These are phyloP conservation scores for Actinostola sp. DNA, from an alignment of 92 coral and sea anemone genomes.

Conservation along the genomic window DNA sequence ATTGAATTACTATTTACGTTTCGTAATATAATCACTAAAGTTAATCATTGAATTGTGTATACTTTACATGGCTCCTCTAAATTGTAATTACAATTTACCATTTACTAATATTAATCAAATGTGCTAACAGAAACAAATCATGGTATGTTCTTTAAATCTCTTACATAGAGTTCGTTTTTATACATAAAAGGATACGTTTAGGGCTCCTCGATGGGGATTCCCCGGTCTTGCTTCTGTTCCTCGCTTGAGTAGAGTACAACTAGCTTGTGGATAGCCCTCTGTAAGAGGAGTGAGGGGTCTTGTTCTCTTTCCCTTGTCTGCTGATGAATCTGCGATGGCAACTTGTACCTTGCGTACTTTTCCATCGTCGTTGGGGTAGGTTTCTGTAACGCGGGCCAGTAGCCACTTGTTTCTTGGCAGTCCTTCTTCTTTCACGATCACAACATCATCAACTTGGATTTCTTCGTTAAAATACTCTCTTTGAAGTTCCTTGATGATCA, in stretches of 20 bases:
- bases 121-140: background rate
- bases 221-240: constrained; percentile 3
- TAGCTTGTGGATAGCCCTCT: constrained; percentile 34
- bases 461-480: constrained; percentile 11
- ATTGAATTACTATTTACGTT: too few species aligned
- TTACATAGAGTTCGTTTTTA: background rate
- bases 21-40: too few species aligned
- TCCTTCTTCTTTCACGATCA: constrained; percentile 30
- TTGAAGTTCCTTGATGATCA: too few species aligned
- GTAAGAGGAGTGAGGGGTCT: constrained; percentile 6
- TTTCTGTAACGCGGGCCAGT: constrained; percentile 37
- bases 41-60: too few species aligned
- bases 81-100: constrained; percentile 1
- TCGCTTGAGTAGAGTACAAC: constrained; percentile 14
- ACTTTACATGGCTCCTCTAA: constrained; percentile 6
- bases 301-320: constrained; percentile 25
- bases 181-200: background rate
- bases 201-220: constrained; percentile 12
- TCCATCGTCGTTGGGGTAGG: constrained; percentile 19
- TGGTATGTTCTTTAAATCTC: background rate
- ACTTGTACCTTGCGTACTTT: constrained; percentile 44
- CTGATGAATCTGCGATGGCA: constrained; percentile 33
- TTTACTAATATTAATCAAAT: background rate
- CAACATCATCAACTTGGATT: constrained; percentile 32
- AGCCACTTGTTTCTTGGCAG: constrained; percentile 41